phyloP scores from a whole-genome alignment of 2,888 invertebrate species.

The Ochropleura leucogaster region DNA sequence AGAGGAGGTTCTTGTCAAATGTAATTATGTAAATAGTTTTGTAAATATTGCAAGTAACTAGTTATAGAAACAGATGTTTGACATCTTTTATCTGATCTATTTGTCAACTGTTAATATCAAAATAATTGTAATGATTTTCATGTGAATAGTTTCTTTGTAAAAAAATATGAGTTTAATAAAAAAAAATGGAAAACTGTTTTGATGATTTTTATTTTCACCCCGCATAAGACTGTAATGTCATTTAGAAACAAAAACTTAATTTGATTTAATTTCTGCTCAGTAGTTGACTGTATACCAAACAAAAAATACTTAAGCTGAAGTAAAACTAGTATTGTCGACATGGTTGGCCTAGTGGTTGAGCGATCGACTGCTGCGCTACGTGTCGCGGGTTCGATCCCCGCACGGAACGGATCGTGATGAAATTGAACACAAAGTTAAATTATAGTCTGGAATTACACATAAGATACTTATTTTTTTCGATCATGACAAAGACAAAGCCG shows the following conservation, averaged over 20 bases:
- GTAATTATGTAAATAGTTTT: constrained; percentile 76
- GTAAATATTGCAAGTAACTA: constrained; percentile 75
- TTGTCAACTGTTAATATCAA: constrained; percentile 88
- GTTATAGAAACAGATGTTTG: constrained; percentile 79
- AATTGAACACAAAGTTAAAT: too few relatives aligned
- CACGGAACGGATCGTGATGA: too few relatives aligned
- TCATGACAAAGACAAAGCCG: too few relatives aligned
- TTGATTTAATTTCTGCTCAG: not conserved
- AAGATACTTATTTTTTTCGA: too few relatives aligned
- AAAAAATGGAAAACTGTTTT: constrained; percentile 68
- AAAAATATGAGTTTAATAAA: constrained; percentile 86
- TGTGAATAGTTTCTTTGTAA: constrained; percentile 89
- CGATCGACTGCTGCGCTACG: too few relatives aligned
- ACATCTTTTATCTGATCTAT: constrained; percentile 87
- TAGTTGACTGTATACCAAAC: not conserved
- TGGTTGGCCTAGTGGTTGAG: too few relatives aligned
- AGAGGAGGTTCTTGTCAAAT: constrained; percentile 33
- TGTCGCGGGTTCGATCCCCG: too few relatives aligned
- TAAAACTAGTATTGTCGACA: not conserved
- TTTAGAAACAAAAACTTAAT: not conserved
- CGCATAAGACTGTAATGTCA: not conserved
- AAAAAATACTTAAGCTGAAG: not conserved
- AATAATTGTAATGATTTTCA: constrained; percentile 85
- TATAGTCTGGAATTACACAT: too few relatives aligned
- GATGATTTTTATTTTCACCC: constrained; percentile 24